These are phyloP conservation scores for Thaumatotibia leucotreta DNA, from an alignment of 1,140 invertebrate species.

Conservation along the genomic window DNA sequence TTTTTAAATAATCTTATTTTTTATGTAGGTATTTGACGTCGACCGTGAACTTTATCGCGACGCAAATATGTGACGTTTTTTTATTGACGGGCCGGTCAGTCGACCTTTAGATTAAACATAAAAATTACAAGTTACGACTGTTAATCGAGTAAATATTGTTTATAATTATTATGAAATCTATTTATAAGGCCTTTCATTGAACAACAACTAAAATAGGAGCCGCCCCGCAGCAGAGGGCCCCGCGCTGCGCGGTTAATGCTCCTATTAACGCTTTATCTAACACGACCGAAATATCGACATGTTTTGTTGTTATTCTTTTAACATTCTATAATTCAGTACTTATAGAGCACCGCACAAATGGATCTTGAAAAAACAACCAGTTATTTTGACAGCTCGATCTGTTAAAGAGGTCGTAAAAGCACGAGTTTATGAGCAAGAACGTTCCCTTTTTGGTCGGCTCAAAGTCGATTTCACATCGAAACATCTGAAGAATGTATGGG, in stretches of 20 bases:
- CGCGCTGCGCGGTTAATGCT: slow-evolving; percentile 23
- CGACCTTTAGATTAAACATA: slow-evolving; percentile 1
- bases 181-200: slow-evolving; percentile 2
- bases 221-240: neutral
- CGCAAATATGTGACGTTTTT: neutral
- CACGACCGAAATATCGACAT: slow-evolving; percentile 57
- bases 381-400: slow-evolving; percentile 64
- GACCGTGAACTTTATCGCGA: slow-evolving; percentile 4
- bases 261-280: slow-evolving; percentile 58
- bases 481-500: slow-evolving; percentile 44
- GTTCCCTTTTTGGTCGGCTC: slow-evolving; percentile 15
- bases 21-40: neutral
- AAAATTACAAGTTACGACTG: slow-evolving; percentile 3
- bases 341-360: slow-evolving; percentile 61
- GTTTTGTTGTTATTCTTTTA: slow-evolving; percentile 66
- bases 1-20: slow-evolving; percentile 1
- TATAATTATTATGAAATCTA: slow-evolving; percentile 12
- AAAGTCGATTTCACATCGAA: neutral
- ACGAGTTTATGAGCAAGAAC: slow-evolving; percentile 24
- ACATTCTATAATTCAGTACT: slow-evolving; percentile 60
- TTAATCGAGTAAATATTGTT: slow-evolving; percentile 1
- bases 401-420: slow-evolving; percentile 51
- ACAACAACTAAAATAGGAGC: slow-evolving; percentile 1
- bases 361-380: slow-evolving; percentile 72
- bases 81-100: neutral